These are phyloP conservation scores for Meloidogyne hapla DNA, from an alignment of 1,140 invertebrate species.

Conservation along the genomic window DNA sequence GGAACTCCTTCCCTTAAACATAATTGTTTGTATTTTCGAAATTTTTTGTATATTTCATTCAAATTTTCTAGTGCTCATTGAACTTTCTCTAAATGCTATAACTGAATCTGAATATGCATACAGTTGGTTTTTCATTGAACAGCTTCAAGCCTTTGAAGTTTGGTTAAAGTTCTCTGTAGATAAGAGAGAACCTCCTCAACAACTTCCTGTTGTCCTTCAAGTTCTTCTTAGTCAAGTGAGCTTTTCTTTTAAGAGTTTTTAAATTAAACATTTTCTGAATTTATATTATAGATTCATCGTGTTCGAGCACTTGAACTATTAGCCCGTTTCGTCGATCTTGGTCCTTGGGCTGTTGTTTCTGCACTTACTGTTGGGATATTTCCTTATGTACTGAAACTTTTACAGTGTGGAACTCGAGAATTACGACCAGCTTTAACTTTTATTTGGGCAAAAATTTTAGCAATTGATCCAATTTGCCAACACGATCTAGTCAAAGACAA, in stretches of 20 bases:
- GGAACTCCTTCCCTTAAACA: slow-evolving; percentile 28
- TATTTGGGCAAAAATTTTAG: slow-evolving; percentile 98
- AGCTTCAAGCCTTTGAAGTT: slow-evolving; percentile 93
- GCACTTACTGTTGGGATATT: slow-evolving; percentile 96
- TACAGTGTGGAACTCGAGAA: slow-evolving; percentile 85
- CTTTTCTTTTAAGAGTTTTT: slow-evolving; percentile 4
- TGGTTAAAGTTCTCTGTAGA: slow-evolving; percentile 82
- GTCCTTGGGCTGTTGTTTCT: slow-evolving; percentile 89
- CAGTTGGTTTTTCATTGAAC: slow-evolving; percentile 93
- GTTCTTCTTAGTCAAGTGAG: slow-evolving; percentile 87
- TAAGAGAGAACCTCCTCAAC: slow-evolving; percentile 78
- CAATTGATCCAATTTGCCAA: slow-evolving; percentile 84
- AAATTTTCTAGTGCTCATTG: slow-evolving; percentile 53
- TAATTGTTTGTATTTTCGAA: slow-evolving; percentile 38
- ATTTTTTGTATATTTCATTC: not conserved
- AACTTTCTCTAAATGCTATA: slow-evolving; percentile 22
- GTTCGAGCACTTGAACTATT: slow-evolving; percentile 87
- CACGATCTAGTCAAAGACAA: slow-evolving; percentile 89
- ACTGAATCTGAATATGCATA: slow-evolving; percentile 67
- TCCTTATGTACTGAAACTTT: slow-evolving; percentile 91
- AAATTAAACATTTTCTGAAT: not conserved
- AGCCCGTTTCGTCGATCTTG: slow-evolving; percentile 90
- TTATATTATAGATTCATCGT: slow-evolving; percentile 71
- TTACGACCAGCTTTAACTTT: slow-evolving; percentile 87
- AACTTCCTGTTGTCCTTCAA: slow-evolving; percentile 93